Base-by-base conservation (phyloP, 1,140 invertebrate species). In the Orchestia grillus region DNA sequence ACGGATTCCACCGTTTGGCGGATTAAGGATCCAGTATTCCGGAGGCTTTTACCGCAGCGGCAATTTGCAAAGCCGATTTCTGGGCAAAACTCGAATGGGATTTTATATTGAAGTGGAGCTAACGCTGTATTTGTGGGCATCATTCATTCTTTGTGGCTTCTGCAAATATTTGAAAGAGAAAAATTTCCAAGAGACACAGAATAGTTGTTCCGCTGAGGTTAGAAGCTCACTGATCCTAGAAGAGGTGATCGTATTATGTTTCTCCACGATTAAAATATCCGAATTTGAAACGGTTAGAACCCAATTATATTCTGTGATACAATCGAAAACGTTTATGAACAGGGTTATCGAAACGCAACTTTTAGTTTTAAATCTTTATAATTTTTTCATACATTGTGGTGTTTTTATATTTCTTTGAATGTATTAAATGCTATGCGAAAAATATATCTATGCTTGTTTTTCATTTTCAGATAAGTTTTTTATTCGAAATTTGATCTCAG, bases 61-160 rank as follows among this genome's bases (percentile, higher is more conserved):
- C 88, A 90, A 90, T 90, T 90, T 41, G 88, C 42, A 90, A 90
- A 90, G 88, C 88, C 88, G 88, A 90, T 90, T 90, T 42, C 41
- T 8, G 23, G 88, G 41, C 43, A 90, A 90, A 90, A 90, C 43
- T 90, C n/a, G 42, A 90, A 90, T 90, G 88, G 43, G 88, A 90
- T 90, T 90, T 90, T n/a, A n/a, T n/a, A n/a, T 44, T 77, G 62
- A 8, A 77, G 62, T 28, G 15, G 19, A 77, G 28, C 62, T 28
- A 77, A 28, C 62, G 62, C 11, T 28, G 28, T 77, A 77, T 77
- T 77, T 77, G 62, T 36, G 62, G 62, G 36, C 11, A 15, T 15
- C 11, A 23, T 77, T 28, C 62, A 77, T 77, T 77, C 11, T 28
- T 36, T 36, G 36, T 1, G 28, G 28, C 62, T 77, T 8, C 62